A percentile compares a stretch with the other conserved stretches of the same genome.
Evolutionary conservation across 1,140 invertebrate genomes (phyloP).

Genomic region (Acromyrmex charruanus): DNA sequence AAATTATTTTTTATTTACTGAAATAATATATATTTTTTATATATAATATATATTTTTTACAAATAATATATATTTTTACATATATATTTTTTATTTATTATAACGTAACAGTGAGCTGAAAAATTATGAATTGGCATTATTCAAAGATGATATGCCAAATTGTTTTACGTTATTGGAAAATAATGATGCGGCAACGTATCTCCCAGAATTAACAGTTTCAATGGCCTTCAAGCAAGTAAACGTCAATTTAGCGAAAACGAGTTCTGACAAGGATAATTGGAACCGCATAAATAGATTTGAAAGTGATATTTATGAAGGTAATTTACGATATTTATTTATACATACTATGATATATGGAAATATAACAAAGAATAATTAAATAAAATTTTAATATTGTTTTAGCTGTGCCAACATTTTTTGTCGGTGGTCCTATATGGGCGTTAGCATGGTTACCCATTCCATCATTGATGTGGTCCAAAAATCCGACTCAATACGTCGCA

Average conservation of each 20-base stretch:
- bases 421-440: constrained; percentile 88
- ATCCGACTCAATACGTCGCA: constrained; percentile 87
- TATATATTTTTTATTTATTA: background rate
- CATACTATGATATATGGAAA: background rate
- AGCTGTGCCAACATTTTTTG: constrained; percentile 87
- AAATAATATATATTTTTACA: too few species aligned
- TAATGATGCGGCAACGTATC: constrained; percentile 78
- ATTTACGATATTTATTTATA: constrained; percentile 45
- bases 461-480: constrained; percentile 75
- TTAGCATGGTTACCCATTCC: constrained; percentile 88
- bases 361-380: constrained; percentile 31
- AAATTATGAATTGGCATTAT: constrained; percentile 82
- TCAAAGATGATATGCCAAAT: constrained; percentile 79
- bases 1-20: constrained; percentile 52
- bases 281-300: constrained; percentile 85
- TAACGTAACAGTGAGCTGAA: constrained; percentile 75
- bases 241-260: constrained; percentile 45
- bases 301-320: constrained; percentile 78
- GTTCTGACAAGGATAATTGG: constrained; percentile 78
- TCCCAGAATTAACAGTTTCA: constrained; percentile 83
- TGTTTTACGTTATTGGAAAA: constrained; percentile 75
- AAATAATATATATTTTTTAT: too few species aligned
- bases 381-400: constrained; percentile 16
- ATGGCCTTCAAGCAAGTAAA: constrained; percentile 77
- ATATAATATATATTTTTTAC: too few species aligned